Percentiles rank a stretch among this genome's conserved stretches.
phyloP scores from a whole-genome alignment of 2,888 invertebrate species.

The Brachynemurus nebulosus region DNA sequence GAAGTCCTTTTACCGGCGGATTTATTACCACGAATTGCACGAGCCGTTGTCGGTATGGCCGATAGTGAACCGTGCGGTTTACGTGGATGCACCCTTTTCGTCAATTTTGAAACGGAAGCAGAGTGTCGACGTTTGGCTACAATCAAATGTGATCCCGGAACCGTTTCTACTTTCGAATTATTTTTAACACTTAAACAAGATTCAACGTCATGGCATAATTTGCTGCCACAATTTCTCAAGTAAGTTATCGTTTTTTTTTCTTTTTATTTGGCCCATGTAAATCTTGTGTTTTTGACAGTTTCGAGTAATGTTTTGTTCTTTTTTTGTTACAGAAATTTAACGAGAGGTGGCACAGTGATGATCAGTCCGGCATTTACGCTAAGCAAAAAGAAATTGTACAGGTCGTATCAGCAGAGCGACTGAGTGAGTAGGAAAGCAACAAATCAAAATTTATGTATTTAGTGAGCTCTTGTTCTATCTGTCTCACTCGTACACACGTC shows the following conservation, averaged over 20 bases:
- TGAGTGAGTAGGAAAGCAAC: conserved; percentile 15
- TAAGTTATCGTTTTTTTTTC: conserved; percentile 39
- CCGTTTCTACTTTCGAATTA: conserved; percentile 82
- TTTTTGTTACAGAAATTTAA: conserved; percentile 54
- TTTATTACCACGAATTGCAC: conserved; percentile 62
- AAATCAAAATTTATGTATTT: too few species aligned
- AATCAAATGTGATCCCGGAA: conserved; percentile 73
- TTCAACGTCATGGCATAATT: conserved; percentile 72
- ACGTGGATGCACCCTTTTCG: conserved; percentile 71
- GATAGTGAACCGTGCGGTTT: conserved; percentile 85
- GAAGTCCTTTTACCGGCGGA: conserved; percentile 77
- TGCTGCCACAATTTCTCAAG: conserved; percentile 82
- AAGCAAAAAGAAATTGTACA: conserved; percentile 84
- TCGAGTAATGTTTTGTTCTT: background rate
- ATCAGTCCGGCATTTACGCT: conserved; percentile 79
- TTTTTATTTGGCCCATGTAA: background rate
- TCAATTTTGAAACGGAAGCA: conserved; percentile 63
- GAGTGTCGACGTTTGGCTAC: conserved; percentile 60
- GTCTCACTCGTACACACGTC: too few species aligned
- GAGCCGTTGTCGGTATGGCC: conserved; percentile 67
- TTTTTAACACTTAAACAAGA: conserved; percentile 79
- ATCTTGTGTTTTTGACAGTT: background rate
- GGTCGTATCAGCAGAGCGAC: conserved; percentile 46
- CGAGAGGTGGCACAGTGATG: conserved; percentile 74
- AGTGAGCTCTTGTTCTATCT: too few species aligned